Conservation (phyloP, 1,140 invertebrate species). For the Dendrolimus punctatus region DNA sequence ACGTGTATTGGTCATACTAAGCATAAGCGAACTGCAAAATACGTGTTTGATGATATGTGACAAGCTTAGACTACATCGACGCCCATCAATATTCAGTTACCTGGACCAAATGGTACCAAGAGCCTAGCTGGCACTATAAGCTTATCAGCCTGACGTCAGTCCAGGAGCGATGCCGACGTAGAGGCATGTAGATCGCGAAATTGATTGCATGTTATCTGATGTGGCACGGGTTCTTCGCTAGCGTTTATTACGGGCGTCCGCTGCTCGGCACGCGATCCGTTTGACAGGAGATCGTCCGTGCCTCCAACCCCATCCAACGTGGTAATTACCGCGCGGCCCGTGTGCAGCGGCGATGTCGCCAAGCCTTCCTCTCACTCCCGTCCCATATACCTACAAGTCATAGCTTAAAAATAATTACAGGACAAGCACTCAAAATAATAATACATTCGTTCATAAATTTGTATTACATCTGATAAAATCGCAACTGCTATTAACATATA, state of each 20-base stretch:
- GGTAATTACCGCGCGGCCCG: slow-evolving; percentile 60
- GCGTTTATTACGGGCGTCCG: slow-evolving; percentile 64
- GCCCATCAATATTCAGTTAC: slow-evolving; percentile 15
- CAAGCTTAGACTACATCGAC: slow-evolving; percentile 8
- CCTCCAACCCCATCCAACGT: slow-evolving; percentile 33
- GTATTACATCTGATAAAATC: no score
- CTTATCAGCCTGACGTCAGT: slow-evolving; percentile 61
- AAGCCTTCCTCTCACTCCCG: slow-evolving; percentile 6
- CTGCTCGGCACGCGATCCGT: slow-evolving; percentile 57
- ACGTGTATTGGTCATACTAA: no score
- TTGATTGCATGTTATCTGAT: slow-evolving; percentile 70
- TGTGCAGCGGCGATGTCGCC: slow-evolving; percentile 60
- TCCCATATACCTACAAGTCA: no score
- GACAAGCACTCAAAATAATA: no score
- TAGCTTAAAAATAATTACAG: no score
- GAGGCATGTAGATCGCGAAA: slow-evolving; percentile 69
- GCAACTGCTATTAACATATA: no score
- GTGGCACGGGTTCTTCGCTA: slow-evolving; percentile 65
- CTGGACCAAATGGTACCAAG: slow-evolving; percentile 42
- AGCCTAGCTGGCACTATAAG: slow-evolving; percentile 52
- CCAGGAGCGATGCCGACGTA: slow-evolving; percentile 61
- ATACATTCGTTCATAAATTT: no score
- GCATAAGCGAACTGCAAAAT: not conserved
- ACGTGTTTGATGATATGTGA: not conserved
- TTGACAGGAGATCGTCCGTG: slow-evolving; percentile 62